phyloP scores from a whole-genome alignment of 2,797 vertebrate genomes.

The Odontamblyopus rebecca region DNA sequence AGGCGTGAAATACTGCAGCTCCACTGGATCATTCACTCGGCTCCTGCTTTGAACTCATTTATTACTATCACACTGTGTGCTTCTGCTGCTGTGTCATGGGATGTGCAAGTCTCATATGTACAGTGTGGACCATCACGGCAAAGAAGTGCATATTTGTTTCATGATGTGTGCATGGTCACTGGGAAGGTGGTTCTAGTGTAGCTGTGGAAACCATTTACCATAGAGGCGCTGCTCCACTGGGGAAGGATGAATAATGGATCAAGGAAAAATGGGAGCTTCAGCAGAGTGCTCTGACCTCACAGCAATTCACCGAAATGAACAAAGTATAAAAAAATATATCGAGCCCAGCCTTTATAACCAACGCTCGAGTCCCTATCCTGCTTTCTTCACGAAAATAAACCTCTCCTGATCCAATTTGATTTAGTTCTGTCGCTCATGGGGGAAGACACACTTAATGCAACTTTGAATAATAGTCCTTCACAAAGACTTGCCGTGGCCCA shows the following conservation, averaged over 20 bases:
- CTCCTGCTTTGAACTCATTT: constrained; percentile 51
- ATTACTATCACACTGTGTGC: constrained; percentile 27
- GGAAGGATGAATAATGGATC: constrained; percentile 78
- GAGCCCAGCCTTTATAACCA: constrained; percentile 53
- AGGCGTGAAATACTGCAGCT: constrained; percentile 58
- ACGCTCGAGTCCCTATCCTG: constrained; percentile 57
- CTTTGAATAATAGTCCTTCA: constrained; percentile 58
- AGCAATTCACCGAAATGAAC: constrained; percentile 56
- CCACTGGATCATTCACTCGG: constrained; percentile 43
- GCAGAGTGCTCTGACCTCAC: constrained; percentile 63
- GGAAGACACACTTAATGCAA: constrained; percentile 59
- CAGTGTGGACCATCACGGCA: background rate
- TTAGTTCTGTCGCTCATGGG: constrained; percentile 59
- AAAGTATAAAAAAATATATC: constrained; percentile 45
- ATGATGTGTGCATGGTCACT: constrained; percentile 22
- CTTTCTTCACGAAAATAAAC: constrained; percentile 68
- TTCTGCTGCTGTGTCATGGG: constrained; percentile 29
- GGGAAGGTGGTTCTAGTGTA: constrained; percentile 41
- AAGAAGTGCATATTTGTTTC: constrained; percentile 27
- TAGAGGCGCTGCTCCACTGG: constrained; percentile 63
- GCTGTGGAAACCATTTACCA: constrained; percentile 68
- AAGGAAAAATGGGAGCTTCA: constrained; percentile 73
- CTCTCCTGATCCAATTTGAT: constrained; percentile 63
- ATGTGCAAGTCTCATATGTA: constrained; percentile 19
- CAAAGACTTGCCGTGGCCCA: constrained; percentile 44